Evolutionary conservation across 1,140 invertebrate genomes (phyloP).

Genomic region (Drosophila ananassae): DNA sequence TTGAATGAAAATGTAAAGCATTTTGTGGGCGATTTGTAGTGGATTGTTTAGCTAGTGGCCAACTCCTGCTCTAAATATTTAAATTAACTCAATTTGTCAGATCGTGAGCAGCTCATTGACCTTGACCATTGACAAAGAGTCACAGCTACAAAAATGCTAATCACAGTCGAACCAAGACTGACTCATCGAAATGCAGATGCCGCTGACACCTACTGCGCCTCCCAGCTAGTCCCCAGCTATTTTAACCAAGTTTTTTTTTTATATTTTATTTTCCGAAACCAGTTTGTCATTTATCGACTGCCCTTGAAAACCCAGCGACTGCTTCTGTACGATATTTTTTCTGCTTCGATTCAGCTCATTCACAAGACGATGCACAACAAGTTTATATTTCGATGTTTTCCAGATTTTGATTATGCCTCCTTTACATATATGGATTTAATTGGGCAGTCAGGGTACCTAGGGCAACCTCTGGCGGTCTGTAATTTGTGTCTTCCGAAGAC

Average conservation of each 20-base stretch:
- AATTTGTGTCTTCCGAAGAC: slow-evolving; percentile 63
- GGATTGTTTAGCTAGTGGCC: background rate
- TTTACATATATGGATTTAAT: slow-evolving; percentile 53
- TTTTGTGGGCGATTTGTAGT: slow-evolving; percentile 22
- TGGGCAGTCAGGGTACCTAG: slow-evolving; percentile 37
- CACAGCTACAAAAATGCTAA: slow-evolving; percentile 14
- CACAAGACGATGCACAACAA: slow-evolving; percentile 67
- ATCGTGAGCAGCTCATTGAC: slow-evolving; percentile 50
- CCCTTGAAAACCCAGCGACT: slow-evolving; percentile 54
- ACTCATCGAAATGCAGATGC: slow-evolving; percentile 43
- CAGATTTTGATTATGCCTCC: slow-evolving; percentile 34
- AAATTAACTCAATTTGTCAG: slow-evolving; percentile 72
- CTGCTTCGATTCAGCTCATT: slow-evolving; percentile 45
- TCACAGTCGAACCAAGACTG: slow-evolving; percentile 21
- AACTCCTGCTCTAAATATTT: slow-evolving; percentile 56
- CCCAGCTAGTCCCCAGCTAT: slow-evolving; percentile 1
- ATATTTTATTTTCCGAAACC: slow-evolving; percentile 40
- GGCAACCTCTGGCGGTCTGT: slow-evolving; percentile 44
- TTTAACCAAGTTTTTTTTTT: background rate
- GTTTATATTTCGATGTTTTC: slow-evolving; percentile 42
- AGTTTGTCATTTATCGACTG: slow-evolving; percentile 44
- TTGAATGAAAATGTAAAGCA: background rate
- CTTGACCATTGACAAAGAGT: slow-evolving; percentile 39
- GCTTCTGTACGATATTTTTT: slow-evolving; percentile 12
- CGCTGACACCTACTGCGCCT: slow-evolving; percentile 57